A percentile compares a stretch with the other conserved stretches of the same genome.
Evolutionary conservation across 2,888 invertebrate species (phyloP).

Genomic region (Leptinotarsa juncta): DNA sequence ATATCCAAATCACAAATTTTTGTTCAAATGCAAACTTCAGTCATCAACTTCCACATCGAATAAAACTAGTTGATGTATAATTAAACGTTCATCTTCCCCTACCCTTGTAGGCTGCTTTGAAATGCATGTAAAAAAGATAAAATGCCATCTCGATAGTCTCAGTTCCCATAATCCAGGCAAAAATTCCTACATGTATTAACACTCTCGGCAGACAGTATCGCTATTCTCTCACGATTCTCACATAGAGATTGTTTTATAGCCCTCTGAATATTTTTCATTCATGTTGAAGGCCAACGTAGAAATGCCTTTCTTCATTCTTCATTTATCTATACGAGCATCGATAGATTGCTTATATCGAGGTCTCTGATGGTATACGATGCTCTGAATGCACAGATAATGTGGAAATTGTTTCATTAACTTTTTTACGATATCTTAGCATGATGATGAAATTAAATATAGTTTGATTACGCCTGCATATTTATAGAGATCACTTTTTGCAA

Average conservation of each 20-base stretch:
- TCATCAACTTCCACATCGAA: too few relatives aligned
- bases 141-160: slow-evolving; percentile 11
- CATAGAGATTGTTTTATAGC: slow-evolving; percentile 23
- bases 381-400: not conserved
- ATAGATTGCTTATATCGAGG: slow-evolving; percentile 10
- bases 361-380: not conserved
- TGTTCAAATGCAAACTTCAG: too few relatives aligned
- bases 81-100: not conserved
- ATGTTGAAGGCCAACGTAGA: slow-evolving; percentile 27
- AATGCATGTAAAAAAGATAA: slow-evolving; percentile 7
- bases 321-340: slow-evolving; percentile 20
- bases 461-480: too few relatives aligned
- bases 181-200: slow-evolving; percentile 30
- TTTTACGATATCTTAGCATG: too few relatives aligned
- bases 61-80: too few relatives aligned
- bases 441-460: too few relatives aligned
- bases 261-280: slow-evolving; percentile 29
- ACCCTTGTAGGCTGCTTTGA: not conserved
- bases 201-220: slow-evolving; percentile 26
- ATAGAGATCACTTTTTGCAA: too few relatives aligned
- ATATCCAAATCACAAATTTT: too few relatives aligned
- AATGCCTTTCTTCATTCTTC: slow-evolving; percentile 29
- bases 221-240: slow-evolving; percentile 30
- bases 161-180: slow-evolving; percentile 27
- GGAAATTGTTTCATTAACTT: too few relatives aligned